Percentiles rank a stretch among this genome's conserved stretches.
Conservation (phyloP, 2,888 invertebrate species). For the Drosophila fungiperda region DNA sequence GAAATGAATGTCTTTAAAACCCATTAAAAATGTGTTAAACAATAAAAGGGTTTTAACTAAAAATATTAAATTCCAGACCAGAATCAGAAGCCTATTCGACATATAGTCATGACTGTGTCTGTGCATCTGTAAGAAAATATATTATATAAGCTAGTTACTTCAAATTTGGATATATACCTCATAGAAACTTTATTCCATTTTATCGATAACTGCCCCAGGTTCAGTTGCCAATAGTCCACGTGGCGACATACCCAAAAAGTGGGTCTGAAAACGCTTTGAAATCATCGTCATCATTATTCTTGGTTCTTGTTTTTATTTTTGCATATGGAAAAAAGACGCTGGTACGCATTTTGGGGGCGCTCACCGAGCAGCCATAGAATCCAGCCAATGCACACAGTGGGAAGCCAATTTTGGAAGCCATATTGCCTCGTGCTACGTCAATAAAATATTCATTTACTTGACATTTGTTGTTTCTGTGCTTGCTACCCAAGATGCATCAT, state of each 20-base stretch:
- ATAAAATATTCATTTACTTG: constrained; percentile 76
- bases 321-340: background rate
- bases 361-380: constrained; percentile 60
- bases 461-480: constrained; percentile 50
- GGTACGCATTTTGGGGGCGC: constrained; percentile 49
- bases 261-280: constrained; percentile 24
- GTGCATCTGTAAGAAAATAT: background rate
- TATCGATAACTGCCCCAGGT: background rate
- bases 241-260: background rate
- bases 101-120: background rate
- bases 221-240: constrained; percentile 25
- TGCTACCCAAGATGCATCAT: constrained; percentile 64
- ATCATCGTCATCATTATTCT: constrained; percentile 39
- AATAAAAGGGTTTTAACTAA: background rate
- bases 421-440: constrained; percentile 41
- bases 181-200: background rate
- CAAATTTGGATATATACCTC: background rate
- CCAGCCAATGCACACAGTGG: constrained; percentile 57
- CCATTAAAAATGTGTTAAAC: background rate
- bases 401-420: constrained; percentile 67
- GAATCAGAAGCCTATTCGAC: background rate
- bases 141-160: background rate
- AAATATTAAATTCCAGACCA: background rate
- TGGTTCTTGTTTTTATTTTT: constrained; percentile 14
- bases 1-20: background rate